These are phyloP conservation scores for Ichneumoninae sp. DNA, from an alignment of 2,888 invertebrate species.

Conservation along the genomic window DNA sequence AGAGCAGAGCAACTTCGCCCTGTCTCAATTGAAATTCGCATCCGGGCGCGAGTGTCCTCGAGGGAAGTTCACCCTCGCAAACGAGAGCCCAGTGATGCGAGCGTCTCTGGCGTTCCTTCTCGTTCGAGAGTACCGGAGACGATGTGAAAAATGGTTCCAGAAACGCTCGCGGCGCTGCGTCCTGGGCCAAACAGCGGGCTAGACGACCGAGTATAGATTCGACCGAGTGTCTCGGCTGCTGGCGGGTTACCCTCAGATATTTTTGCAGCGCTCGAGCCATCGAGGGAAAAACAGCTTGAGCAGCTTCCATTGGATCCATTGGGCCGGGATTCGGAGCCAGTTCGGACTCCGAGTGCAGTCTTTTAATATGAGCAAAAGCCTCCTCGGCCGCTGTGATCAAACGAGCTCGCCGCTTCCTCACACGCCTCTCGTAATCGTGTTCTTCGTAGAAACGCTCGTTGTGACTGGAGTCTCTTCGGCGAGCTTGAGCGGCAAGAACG, in stretches of 20 bases:
- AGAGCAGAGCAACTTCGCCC: constrained; percentile 96
- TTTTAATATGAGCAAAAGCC: constrained; percentile 98
- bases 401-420: constrained; percentile 95
- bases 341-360: constrained; percentile 90
- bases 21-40: constrained; percentile 96
- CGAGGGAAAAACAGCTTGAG: constrained; percentile 98
- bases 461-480: constrained; percentile 95
- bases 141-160: constrained; percentile 96
- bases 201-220: constrained; percentile 96
- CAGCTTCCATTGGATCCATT: constrained; percentile 98
- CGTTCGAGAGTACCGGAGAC: constrained; percentile 93
- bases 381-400: constrained; percentile 98
- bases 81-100: constrained; percentile 98
- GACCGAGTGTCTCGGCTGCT: constrained; percentile 97
- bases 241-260: constrained; percentile 96
- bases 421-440: constrained; percentile 97
- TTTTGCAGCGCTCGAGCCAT: constrained; percentile 98
- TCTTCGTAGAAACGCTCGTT: constrained; percentile 99
- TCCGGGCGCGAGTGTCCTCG: constrained; percentile 93
- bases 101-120: constrained; percentile 90
- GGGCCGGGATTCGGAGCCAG: constrained; percentile 89
- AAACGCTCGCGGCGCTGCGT: constrained; percentile 97
- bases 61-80: constrained; percentile 94
- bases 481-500: constrained; percentile 88
- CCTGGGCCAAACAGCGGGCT: constrained; percentile 95